These are phyloP conservation scores for Hyles vespertilio DNA, from an alignment of 1,140 invertebrate species.

Conservation along the genomic window DNA sequence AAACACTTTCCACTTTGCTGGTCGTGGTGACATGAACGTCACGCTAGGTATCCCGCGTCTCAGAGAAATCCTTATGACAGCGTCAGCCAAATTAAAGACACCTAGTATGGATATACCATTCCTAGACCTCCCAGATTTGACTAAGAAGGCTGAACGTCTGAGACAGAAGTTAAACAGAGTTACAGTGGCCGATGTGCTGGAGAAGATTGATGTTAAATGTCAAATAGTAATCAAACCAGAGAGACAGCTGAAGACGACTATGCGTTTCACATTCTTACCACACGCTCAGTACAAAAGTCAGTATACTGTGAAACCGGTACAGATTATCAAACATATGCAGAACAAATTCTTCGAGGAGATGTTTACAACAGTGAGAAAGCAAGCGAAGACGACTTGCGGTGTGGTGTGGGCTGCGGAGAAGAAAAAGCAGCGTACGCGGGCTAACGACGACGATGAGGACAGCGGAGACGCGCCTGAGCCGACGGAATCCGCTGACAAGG, in stretches of 20 bases:
- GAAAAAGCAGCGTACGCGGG: conserved; percentile 41
- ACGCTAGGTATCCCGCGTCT: conserved; percentile 98
- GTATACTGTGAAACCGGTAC: conserved; percentile 81
- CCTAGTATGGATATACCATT: conserved; percentile 97
- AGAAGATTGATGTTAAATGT: conserved; percentile 82
- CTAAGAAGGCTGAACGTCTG: conserved; percentile 81
- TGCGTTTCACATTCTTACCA: conserved; percentile 86
- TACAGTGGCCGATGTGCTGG: conserved; percentile 85
- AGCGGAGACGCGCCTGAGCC: conserved; percentile 80
- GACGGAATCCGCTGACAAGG: conserved; percentile 75
- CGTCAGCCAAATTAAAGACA: conserved; percentile 94
- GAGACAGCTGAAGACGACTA: conserved; percentile 76
- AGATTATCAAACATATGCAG: conserved; percentile 83
- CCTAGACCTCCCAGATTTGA: conserved; percentile 71
- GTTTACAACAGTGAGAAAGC: conserved; percentile 76
- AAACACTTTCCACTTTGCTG: conserved; percentile 99
- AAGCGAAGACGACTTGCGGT: conserved; percentile 57
- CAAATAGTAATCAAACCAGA: conserved; percentile 76
- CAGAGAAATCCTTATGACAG: conserved; percentile 97
- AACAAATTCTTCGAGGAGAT: conserved; percentile 80
- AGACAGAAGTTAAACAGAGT: conserved; percentile 85
- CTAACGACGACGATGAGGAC: conserved; percentile 75
- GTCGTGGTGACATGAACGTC: conserved; percentile 99
- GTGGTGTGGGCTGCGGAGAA: conserved; percentile 59
- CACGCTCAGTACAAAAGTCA: conserved; percentile 82